Base-by-base conservation (phyloP, 2,113 vertebrate species). In the Rhadina sibilatrix region DNA sequence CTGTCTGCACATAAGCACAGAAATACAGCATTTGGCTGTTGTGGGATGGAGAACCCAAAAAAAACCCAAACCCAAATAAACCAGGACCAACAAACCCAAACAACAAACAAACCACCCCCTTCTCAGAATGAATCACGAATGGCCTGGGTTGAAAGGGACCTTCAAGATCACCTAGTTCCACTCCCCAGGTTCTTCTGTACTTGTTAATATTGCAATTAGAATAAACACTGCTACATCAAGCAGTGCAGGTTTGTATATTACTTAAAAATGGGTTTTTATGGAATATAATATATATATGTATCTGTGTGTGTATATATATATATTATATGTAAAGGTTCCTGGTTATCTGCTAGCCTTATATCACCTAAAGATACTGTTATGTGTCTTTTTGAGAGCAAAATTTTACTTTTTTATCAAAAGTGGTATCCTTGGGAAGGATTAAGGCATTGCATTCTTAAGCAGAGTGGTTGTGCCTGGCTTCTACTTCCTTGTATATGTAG, bases 291-390 rank as follows among this genome's bases (percentile, higher is more conserved):
- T 12, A 50, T 31, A 5, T 7, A 10, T 8, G 15, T 8, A 10
- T 6, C 2, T 30, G 2, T 69, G 1, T 50, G 3, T 66, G 4
- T 80, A 2, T 57, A 3, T 38, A 10, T 35, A 15, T 53, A 0
- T 49, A 8, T 83, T 40, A 40, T 40, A 40, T 40, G 3, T 89
- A 35, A 63, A 61, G 4, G 6, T 64, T 83, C 15, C n/a, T 81
- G 12, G 19, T 77, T 35, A 21, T 28, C 3, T 76, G 15, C 31
- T 77, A 35, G n/a, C 15, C 92, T 72, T 83, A 9, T 63, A 31
- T 28, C 15, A 35, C 18, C 22, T 53, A 23, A 81, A 33, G 9
- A 68, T 80, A 20, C 44, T 71, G 33, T 66, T 78, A 22, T 23
- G 22, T n/a, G 6, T 49, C 56, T 75, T 40, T 50, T 12, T 66